phyloP scores from a whole-genome alignment of 2,113 vertebrate species.

The Vanacampus margaritifer region DNA sequence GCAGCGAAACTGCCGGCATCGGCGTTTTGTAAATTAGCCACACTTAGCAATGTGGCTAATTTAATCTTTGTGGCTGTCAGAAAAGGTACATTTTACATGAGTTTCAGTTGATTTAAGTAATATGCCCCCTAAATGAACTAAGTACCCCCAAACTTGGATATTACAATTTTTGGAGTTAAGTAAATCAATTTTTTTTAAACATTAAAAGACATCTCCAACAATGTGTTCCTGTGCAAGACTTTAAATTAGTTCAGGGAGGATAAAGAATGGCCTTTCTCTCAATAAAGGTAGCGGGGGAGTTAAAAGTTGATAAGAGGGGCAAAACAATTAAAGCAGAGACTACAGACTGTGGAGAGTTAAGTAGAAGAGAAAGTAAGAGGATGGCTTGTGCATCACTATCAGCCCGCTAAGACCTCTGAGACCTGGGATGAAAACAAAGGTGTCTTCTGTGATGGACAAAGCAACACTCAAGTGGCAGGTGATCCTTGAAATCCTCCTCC shows the following conservation, averaged over 20 bases:
- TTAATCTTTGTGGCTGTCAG: too few species aligned
- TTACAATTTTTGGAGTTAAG: neutral
- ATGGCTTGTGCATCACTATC: conserved; percentile 1
- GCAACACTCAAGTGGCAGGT: conserved; percentile 25
- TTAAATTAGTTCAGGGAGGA: neutral
- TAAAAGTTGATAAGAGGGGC: neutral
- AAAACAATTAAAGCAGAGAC: neutral
- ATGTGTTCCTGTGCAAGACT: neutral
- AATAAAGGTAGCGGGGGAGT: neutral
- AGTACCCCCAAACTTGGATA: neutral
- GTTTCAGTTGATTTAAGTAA: too few species aligned
- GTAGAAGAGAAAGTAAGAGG: neutral
- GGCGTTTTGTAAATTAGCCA: neutral
- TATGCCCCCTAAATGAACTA: neutral
- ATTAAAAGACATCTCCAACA: neutral
- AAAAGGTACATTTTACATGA: neutral
- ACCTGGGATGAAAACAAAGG: neutral
- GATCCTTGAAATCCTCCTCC: conserved; percentile 28
- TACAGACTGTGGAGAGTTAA: neutral
- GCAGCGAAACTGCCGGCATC: neutral
- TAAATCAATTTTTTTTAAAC: neutral
- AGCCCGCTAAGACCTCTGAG: neutral
- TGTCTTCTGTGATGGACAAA: conserved; percentile 9
- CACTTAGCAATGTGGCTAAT: neutral
- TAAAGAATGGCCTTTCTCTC: neutral